These are phyloP conservation scores for Drosophila dunni DNA, from an alignment of 1,140 invertebrate genomes.

Conservation along the genomic window DNA sequence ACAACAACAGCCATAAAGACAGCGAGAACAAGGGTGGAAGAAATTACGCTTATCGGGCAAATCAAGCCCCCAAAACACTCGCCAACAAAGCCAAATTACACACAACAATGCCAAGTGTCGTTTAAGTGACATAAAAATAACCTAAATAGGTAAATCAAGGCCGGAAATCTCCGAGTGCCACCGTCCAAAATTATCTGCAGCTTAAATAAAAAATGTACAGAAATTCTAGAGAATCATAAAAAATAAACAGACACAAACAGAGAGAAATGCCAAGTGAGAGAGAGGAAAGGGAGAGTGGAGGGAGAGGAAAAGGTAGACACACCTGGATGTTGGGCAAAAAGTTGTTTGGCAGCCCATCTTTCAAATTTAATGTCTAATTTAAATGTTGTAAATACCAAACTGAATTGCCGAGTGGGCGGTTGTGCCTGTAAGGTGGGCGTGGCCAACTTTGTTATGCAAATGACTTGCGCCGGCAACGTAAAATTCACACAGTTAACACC, in stretches of 20 bases:
- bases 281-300: conserved; percentile 11
- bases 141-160: conserved; percentile 80
- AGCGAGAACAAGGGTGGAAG: not conserved
- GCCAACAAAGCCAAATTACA: conserved; percentile 67
- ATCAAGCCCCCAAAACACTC: conserved; percentile 52
- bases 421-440: conserved; percentile 27
- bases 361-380: conserved; percentile 83
- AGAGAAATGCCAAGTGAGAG: not conserved
- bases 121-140: conserved; percentile 76
- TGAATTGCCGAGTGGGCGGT: conserved; percentile 11
- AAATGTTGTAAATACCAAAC: conserved; percentile 79
- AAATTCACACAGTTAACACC: conserved; percentile 80
- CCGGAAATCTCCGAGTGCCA: conserved; percentile 24
- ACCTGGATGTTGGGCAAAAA: conserved; percentile 65
- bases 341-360: conserved; percentile 76
- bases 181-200: conserved; percentile 68
- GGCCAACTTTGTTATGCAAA: conserved; percentile 79
- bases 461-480: conserved; percentile 59
- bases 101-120: conserved; percentile 62
- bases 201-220: conserved; percentile 66
- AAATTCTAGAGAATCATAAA: conserved; percentile 30
- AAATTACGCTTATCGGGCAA: conserved; percentile 70
- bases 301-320: conserved; percentile 24
- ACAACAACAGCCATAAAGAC: conserved; percentile 34
- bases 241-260: conserved; percentile 28